Evolutionary conservation across 30 jellyfish, hydroid and myxozoan species (phyloP), one percentile per base, ranked within the genome.

Genomic region (Aurelia aurita): DNA sequence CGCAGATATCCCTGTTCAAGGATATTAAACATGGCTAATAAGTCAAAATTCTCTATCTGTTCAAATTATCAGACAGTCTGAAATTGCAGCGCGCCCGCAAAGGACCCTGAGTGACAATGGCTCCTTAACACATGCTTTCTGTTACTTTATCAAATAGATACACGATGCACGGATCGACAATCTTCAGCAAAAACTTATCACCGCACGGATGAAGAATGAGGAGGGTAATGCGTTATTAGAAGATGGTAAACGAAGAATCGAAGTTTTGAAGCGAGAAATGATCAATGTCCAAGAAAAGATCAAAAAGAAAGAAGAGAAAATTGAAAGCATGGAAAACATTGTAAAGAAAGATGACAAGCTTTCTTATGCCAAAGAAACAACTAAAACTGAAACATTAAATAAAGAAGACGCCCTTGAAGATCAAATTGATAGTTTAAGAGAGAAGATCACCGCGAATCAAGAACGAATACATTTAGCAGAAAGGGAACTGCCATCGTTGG

Each of bases 171-270:
- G 91, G 25, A 68, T 81, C 25, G 19, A 43, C 14, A 22, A 3
- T 1, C 13, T 66, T 16, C 77, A 81, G 58, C 58, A 66, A 49
- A 54, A 29, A 28, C 46, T 69, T 1, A 68, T 20, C 79, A 26
- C 29, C 7, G 72, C 59, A 16, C 55, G 72, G 58, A 53, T 27
- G 69, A 81, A 66, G 51, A 12, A 18, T 1, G 46, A 31, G 18
- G 91, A 81, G 31, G 21, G n/a, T 18, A 55, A 64, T 31, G 49
- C 58, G 0, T 66, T 18, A 6, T 62, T 81, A 31, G 91, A 81
- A 69, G 91, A 81, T 15, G 85, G 84, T 3, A 81, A 43, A 81
- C 32, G 91, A 21, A 68, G 35, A 53, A 77, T 68, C 13, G 21
- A 61, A 15, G 85, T 68, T 5, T 47, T 67, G 29, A 81, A 69